A percentile compares a stretch with the other conserved stretches of the same genome.
These are phyloP conservation scores for Pelobates fuscus DNA, from an alignment of 2,113 vertebrate species.

Conservation along the genomic window DNA sequence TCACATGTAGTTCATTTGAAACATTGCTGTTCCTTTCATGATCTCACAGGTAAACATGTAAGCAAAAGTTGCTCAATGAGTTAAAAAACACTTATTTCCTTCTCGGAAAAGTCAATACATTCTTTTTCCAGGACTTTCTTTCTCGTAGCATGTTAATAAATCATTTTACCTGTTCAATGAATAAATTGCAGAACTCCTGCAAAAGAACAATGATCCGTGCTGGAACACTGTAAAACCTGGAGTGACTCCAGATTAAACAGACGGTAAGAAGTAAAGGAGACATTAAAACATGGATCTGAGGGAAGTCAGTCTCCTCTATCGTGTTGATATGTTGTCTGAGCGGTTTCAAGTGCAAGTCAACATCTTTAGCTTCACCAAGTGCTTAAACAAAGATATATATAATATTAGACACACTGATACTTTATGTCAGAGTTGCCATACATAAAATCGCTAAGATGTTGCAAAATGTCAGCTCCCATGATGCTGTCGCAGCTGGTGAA, in stretches of 20 bases:
- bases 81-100: no score
- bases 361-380: constrained; percentile 71
- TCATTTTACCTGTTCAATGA: constrained; percentile 68
- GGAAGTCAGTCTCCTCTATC: constrained; percentile 69
- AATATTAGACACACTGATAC: not conserved
- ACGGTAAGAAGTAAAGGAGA: constrained; percentile 73
- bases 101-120: no score
- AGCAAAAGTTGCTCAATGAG: no score
- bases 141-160: no score
- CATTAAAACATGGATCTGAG: constrained; percentile 55
- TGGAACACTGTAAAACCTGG: constrained; percentile 68
- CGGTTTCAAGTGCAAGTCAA: constrained; percentile 71
- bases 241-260: constrained; percentile 76
- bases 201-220: constrained; percentile 69
- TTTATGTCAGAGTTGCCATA: no score
- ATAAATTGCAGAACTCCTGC: constrained; percentile 77
- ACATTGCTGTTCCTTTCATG: no score
- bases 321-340: constrained; percentile 63
- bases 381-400: constrained; percentile 58
- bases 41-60: no score
- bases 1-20: no score
- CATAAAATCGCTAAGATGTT: no score
- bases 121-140: no score
- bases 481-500: no score
- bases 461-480: no score